These are phyloP conservation scores for Tricholauxania praeusta DNA, from an alignment of 2,888 invertebrate species.

Conservation along the genomic window DNA sequence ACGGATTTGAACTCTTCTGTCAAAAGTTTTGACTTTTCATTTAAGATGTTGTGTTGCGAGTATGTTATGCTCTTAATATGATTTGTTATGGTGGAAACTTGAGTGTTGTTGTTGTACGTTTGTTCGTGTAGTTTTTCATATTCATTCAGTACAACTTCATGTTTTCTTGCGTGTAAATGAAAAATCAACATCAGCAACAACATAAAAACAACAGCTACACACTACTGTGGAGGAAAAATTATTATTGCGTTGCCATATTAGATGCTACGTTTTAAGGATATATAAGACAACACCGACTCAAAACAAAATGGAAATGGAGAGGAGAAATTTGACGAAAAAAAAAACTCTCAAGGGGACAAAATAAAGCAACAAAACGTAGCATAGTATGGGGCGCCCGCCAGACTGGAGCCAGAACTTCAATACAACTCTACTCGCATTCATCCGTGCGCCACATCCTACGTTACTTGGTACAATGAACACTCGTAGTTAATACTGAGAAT, in stretches of 20 bases:
- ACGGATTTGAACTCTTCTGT: no score
- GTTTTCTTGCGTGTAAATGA: slow-evolving; percentile 27
- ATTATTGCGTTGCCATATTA: slow-evolving; percentile 22
- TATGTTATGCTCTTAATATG: no score
- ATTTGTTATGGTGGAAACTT: no score
- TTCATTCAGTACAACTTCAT: no score
- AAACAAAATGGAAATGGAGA: not conserved
- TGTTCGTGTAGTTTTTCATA: no score
- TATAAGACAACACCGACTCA: slow-evolving; percentile 15
- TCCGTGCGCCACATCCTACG: not conserved
- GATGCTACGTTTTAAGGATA: slow-evolving; percentile 16
- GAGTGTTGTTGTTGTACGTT: no score
- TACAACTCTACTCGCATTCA: slow-evolving; percentile 14
- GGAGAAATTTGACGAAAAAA: not conserved
- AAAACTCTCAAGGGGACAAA: slow-evolving; percentile 8
- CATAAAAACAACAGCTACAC: slow-evolving; percentile 14
- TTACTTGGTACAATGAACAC: no score
- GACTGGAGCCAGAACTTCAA: slow-evolving; percentile 32
- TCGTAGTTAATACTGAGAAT: no score
- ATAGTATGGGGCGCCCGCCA: slow-evolving; percentile 30
- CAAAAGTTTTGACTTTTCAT: no score
- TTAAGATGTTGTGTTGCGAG: no score
- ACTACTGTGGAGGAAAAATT: not conserved
- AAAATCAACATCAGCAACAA: slow-evolving; percentile 23
- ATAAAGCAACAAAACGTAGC: slow-evolving; percentile 18